A percentile compares a stretch with the other conserved stretches of the same genome.
These are phyloP conservation scores for Nephrocerus scutellatus DNA, from an alignment of 2,888 invertebrate genomes.

Conservation along the genomic window DNA sequence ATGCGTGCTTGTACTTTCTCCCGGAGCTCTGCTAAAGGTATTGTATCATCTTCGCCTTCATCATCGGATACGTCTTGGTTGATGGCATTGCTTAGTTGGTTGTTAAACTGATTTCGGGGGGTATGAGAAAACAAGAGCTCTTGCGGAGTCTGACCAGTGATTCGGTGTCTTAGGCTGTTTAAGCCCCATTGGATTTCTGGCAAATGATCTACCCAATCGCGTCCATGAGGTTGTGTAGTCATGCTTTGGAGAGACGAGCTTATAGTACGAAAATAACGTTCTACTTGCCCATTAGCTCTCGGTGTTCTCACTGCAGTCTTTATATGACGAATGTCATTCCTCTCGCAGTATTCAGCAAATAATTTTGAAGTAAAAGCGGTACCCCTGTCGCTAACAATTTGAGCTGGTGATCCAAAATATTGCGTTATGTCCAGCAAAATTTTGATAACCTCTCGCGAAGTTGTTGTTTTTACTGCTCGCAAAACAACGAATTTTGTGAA, in stretches of 20 bases:
- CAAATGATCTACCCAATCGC: constrained; percentile 4
- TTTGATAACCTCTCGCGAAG: constrained; percentile 6
- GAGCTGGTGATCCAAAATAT: constrained; percentile 23
- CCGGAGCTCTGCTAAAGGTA: too few species aligned
- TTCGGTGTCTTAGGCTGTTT: neutral
- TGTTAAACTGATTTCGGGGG: constrained; percentile 3
- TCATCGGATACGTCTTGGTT: neutral
- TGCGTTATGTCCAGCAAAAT: constrained; percentile 5
- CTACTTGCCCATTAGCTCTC: constrained; percentile 23
- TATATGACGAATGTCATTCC: constrained; percentile 21
- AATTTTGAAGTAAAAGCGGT: constrained; percentile 22
- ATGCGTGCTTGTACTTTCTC: too few species aligned
- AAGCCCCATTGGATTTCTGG: neutral
- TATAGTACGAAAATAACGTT: constrained; percentile 13
- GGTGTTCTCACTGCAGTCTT: too few species aligned
- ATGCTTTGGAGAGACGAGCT: constrained; percentile 5
- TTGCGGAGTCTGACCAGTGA: constrained; percentile 1
- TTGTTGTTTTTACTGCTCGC: constrained; percentile 9
- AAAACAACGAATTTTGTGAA: constrained; percentile 15
- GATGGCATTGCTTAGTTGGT: too few species aligned
- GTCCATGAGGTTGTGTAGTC: neutral
- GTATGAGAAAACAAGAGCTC: neutral
- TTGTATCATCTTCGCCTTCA: too few species aligned
- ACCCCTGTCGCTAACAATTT: constrained; percentile 24
- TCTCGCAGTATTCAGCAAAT: constrained; percentile 20